A percentile compares a stretch with the other conserved stretches of the same genome.
Conservation (phyloP, 2,888 invertebrate genomes). For the Acanthosepion lycidas region DNA sequence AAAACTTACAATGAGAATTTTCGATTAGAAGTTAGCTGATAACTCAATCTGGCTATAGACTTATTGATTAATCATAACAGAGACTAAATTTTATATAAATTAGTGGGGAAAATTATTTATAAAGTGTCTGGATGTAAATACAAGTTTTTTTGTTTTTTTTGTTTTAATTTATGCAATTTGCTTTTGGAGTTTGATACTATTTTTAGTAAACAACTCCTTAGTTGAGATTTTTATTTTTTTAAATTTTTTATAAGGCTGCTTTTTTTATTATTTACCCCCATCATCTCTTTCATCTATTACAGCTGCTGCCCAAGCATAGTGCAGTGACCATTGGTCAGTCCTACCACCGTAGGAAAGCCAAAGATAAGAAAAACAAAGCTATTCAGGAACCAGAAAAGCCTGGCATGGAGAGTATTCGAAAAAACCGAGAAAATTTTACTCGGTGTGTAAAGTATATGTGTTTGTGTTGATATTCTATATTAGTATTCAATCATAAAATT, state of each 20-base stretch:
- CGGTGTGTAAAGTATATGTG: conserved; percentile 77
- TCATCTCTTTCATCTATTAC: conserved; percentile 48
- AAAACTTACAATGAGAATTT: no score
- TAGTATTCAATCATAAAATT: not conserved
- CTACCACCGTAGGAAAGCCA: conserved; percentile 85
- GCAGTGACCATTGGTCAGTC: conserved; percentile 89
- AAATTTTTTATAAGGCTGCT: not conserved
- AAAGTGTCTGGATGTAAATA: no score
- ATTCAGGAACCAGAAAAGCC: conserved; percentile 89
- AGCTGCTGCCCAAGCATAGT: conserved; percentile 93
- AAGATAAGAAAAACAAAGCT: conserved; percentile 79
- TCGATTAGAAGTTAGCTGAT: no score
- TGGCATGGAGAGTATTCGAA: conserved; percentile 95
- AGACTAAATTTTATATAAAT: no score
- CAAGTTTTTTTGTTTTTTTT: no score
- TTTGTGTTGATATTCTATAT: not conserved
- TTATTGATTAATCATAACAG: no score
- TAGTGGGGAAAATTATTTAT: no score
- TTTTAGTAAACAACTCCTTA: not conserved
- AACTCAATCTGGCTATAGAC: no score
- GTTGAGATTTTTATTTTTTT: not conserved
- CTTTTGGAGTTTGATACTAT: not conserved
- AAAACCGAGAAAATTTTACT: conserved; percentile 95
- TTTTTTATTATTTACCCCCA: not conserved
- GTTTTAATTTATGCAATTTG: not conserved